These are phyloP conservation scores for Diachasmimorpha longicaudata DNA, from an alignment of 1,140 invertebrate genomes.

Conservation along the genomic window DNA sequence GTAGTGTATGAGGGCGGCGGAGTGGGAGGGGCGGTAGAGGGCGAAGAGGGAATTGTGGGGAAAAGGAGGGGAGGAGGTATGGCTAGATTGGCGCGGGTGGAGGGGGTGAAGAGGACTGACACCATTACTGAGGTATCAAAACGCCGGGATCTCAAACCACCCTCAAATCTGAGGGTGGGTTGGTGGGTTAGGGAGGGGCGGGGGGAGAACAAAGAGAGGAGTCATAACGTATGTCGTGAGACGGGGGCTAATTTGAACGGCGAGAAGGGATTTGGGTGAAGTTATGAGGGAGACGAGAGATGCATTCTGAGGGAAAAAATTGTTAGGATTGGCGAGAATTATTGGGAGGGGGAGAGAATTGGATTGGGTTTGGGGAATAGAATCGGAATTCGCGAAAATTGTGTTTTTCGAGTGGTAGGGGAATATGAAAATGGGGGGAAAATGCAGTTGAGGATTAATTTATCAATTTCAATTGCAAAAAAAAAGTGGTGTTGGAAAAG, in stretches of 20 bases:
- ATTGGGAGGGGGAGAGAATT: too few relatives aligned
- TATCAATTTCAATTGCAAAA: too few relatives aligned
- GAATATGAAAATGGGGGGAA: too few relatives aligned
- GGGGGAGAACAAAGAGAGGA: neutral
- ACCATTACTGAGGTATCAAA: neutral
- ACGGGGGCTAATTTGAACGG: neutral
- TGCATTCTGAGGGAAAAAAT: neutral
- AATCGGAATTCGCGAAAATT: too few relatives aligned
- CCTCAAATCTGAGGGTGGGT: neutral
- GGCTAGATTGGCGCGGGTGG: too few relatives aligned
- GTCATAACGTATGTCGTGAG: neutral
- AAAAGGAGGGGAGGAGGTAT: neutral
- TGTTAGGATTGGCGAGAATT: neutral
- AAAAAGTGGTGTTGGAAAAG: too few relatives aligned
- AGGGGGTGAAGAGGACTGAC: neutral
- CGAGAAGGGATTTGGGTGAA: neutral
- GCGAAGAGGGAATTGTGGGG: conserved; percentile 16
- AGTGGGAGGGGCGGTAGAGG: neutral
- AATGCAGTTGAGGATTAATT: too few relatives aligned
- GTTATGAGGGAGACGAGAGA: neutral
- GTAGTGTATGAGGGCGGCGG: too few relatives aligned
- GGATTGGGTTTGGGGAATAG: too few relatives aligned
- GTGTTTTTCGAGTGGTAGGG: too few relatives aligned
- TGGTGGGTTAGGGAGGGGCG: neutral
- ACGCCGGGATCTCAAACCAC: neutral